Base-by-base conservation (phyloP, 2,888 invertebrate genomes). In the Sminthurides aquaticus region DNA sequence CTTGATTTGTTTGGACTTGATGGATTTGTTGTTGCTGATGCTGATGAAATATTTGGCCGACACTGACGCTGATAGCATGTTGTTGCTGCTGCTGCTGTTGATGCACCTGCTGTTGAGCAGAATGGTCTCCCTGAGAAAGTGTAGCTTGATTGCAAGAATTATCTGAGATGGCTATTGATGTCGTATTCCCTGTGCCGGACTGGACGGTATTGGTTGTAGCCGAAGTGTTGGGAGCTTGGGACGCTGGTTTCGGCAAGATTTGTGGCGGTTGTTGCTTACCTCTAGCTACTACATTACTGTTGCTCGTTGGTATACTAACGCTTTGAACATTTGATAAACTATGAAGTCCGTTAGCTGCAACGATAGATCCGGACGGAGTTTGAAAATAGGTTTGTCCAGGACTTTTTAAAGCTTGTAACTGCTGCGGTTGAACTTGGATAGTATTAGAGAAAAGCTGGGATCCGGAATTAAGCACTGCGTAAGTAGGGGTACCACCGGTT, bases 191-290 rank as follows among this genome's bases (percentile, higher is more conserved):
- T 24, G 59, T 67, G 26, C 57, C 57, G 26, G 62, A 60, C 18
- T 49, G 34, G 20, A 56, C 58, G 28, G 28, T 29, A 24, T 48
- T 26, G 29, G 64, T 62, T 49, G 64, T 66, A 24, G 66, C 55
- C 25, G 70, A 25, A 8, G 60, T 67, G 26, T 62, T 59, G 49
- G 65, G 58, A 1, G 55, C 49, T 25, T 62, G 25, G 11, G 26
- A 34, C 8, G 64, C 27, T 24, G 74, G 74, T 68, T 74, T 74
- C 3, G 74, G 74, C 62, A 74, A 67, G 55, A 74, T 65, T 62
- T 74, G 74, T 62, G 73, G 74, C 11, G 73, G 71, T 55, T 70
- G 73, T 62, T 70, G 70, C 61, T 74, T 74, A 27, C 71, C 65
- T 60, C 70, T 63, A 43, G 64, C 58, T 56, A 64, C 57, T 55